phyloP scores from a whole-genome alignment of 1,140 invertebrate species.

The Coelopa frigida region DNA sequence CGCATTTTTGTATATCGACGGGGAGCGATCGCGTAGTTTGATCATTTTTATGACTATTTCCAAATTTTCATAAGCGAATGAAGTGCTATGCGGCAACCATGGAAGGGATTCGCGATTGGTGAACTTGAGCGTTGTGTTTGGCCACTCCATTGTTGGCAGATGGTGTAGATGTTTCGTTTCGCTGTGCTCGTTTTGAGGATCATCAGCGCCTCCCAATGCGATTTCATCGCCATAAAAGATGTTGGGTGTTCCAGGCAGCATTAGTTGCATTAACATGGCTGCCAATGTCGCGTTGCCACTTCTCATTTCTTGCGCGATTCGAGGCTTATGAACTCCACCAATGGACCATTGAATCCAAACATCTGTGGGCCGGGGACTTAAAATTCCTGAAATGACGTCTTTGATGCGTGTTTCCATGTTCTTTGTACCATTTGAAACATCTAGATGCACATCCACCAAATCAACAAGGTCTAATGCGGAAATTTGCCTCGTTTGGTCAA shows the following conservation, averaged over 20 bases:
- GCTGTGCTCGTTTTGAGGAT: constrained; percentile 51
- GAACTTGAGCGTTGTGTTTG: constrained; percentile 43
- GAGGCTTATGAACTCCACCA: constrained; percentile 49
- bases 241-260: constrained; percentile 70
- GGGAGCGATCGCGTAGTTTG: constrained; percentile 51
- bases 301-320: constrained; percentile 50
- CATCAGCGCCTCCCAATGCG: constrained; percentile 46
- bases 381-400: constrained; percentile 48
- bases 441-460: constrained; percentile 61
- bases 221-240: constrained; percentile 81
- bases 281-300: constrained; percentile 55
- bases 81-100: constrained; percentile 51
- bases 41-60: constrained; percentile 51
- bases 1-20: constrained; percentile 62
- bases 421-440: constrained; percentile 51
- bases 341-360: constrained; percentile 75
- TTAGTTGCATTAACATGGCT: constrained; percentile 59
- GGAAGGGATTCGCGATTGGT: constrained; percentile 47
- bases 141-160: constrained; percentile 58
- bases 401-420: constrained; percentile 53
- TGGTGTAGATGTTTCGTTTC: constrained; percentile 59
- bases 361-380: constrained; percentile 33
- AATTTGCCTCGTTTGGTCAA: constrained; percentile 42
- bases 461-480: constrained; percentile 58
- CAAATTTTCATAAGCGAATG: constrained; percentile 47